Evolutionary conservation across 53 echinoderm and acorn worm species (phyloP).

Genomic region (Echinarachnius parma): DNA sequence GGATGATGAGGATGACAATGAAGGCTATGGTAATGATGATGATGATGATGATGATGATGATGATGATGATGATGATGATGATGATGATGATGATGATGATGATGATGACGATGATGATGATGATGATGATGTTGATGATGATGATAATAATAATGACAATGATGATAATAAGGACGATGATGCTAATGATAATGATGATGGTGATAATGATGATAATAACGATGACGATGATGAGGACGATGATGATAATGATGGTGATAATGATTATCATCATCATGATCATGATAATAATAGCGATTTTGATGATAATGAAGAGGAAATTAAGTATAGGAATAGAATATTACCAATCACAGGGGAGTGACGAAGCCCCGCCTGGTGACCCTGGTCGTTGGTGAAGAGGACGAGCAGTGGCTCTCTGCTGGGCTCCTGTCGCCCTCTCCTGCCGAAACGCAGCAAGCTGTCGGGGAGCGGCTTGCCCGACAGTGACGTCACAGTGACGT

Average conservation of each 20-base stretch:
- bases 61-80: not conserved
- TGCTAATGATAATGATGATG: not conserved
- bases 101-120: not conserved
- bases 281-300: not conserved
- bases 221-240: not conserved
- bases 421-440: constrained; percentile 67
- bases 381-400: constrained; percentile 68
- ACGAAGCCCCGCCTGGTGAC: constrained; percentile 9
- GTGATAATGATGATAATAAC: not conserved
- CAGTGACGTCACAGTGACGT: constrained; percentile 77
- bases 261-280: not conserved
- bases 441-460: constrained; percentile 72
- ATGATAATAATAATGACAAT: too few relatives aligned
- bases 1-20: too few relatives aligned
- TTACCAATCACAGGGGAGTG: too few relatives aligned
- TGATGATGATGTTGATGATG: not conserved
- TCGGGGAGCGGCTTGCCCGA: constrained; percentile 68
- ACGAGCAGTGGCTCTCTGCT: constrained; percentile 80
- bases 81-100: not conserved
- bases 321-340: too few relatives aligned
- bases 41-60: not conserved
- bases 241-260: not conserved
- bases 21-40: too few relatives aligned
- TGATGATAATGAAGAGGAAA: too few relatives aligned
- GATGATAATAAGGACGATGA: not conserved